Base-by-base conservation (phyloP, 2,888 invertebrate species). In the Carpatolechia fugitivella region DNA sequence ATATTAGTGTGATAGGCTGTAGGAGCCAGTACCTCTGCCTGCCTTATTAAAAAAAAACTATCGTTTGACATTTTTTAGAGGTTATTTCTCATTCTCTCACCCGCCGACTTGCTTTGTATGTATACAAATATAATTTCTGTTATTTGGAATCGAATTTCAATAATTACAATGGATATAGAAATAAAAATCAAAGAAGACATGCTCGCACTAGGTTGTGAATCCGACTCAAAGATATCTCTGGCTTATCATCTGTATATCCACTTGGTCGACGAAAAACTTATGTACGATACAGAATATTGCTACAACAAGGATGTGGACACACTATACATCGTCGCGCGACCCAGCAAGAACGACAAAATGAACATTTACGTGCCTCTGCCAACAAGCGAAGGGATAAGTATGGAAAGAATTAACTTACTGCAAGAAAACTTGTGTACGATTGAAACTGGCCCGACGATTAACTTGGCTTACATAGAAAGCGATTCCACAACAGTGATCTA, bases 221-320 rank as follows among this genome's bases (percentile, higher is more conserved):
- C 80, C 0, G 78, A 80, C 24, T 65, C 74, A 56, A 84, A 90
- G 67, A 80, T 90, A 44, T 65, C 85, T 1, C 70, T 91, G 2
- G 85, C 90, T 0, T 88, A 80, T 56, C 78, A 84, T 52, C 65
- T 91, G 10, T 91, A 89, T 63, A 74, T 89, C 10, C 74, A 89
- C 62, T 75, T 91, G 54, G 79, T 89, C 0, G 91, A 91, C 59
- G 80, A 85, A 48, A 87, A 87, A 68, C 69, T 84, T 0, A 90
- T 90, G 90, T 85, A 89, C 61, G 90, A 91, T 55, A 85, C 86
- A 0, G 87, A 89, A 66, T 90, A 90, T 59, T 85, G 82, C 41
- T 91, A 80, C 60, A 88, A 90, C 57, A 84, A 75, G 55, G 88
- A 90, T 46, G 76, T 90, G 41, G 82, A 87, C 50, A 80, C 81